Evolutionary conservation across 2,888 invertebrate genomes (phyloP).

Genomic region (Busseola fusca): DNA sequence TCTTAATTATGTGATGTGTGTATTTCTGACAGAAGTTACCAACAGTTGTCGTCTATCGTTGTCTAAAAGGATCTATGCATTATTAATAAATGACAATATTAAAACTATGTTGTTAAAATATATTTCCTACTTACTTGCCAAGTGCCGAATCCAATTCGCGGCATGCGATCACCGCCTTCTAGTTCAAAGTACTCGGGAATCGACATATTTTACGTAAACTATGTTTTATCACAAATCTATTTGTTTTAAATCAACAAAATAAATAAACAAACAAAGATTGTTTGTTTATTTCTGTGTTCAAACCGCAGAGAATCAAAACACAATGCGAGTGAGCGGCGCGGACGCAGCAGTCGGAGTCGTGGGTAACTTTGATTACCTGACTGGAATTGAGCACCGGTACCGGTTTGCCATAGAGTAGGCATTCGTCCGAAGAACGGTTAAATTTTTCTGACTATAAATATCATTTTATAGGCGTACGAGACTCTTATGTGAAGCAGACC

Average conservation of each 20-base stretch:
- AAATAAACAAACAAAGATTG: not conserved
- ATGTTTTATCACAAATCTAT: conserved; percentile 3
- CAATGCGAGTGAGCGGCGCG: conserved; percentile 67
- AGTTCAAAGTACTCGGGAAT: conserved; percentile 76
- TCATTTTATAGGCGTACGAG: conserved; percentile 18
- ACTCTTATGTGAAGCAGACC: conserved; percentile 31
- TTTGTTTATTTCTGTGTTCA: conserved; percentile 57
- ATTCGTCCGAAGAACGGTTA: conserved; percentile 48
- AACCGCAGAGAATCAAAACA: conserved; percentile 58
- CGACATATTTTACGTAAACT: conserved; percentile 68
- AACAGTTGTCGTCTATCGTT: conserved; percentile 4
- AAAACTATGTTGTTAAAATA: no score
- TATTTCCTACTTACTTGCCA: conserved; percentile 91
- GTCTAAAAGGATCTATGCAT: conserved; percentile 2
- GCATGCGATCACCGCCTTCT: conserved; percentile 90
- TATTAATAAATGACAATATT: conserved; percentile 26
- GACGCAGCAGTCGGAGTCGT: conserved; percentile 42
- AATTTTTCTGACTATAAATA: conserved; percentile 1
- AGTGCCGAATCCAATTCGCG: conserved; percentile 93
- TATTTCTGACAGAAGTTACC: conserved; percentile 10
- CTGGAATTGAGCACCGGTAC: conserved; percentile 44
- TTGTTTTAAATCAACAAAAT: not conserved
- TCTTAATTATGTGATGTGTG: not conserved
- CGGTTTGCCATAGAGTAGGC: conserved; percentile 59
- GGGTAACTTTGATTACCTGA: conserved; percentile 59